Evolutionary conservation across 2,888 invertebrate species (phyloP), one percentile per base, ranked within the genome.

Genomic region (Rhodophaea formosa): DNA sequence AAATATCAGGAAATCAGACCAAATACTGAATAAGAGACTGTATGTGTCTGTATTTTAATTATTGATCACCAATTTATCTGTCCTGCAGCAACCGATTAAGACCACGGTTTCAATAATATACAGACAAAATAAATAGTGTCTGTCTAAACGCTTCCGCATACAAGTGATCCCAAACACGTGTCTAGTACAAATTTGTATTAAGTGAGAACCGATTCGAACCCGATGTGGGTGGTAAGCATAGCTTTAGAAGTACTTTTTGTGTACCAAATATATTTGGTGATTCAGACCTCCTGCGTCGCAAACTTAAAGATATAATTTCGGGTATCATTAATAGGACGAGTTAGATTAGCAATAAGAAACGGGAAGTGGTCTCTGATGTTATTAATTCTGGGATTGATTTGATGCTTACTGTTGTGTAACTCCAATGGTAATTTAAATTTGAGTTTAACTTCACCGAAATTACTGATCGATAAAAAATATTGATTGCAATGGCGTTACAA

Each of bases 221-320:
- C 83, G 59, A 75, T 75, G 87, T 88, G 88, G 86, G 88, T 86
- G 88, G 86, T 72, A 66, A 39, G 17, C 39, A 47, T 43, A 44
- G 32, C 53, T 15, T 45, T 7, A 64, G 65, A 54, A 58, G 66
- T 17, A 51, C 51, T 51, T 51, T 67, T 68, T 65, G 68, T 65
- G 62, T 60, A 84, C 81, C 78, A 75, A 72, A 67, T 65, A 60
- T 77, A 79, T 72, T 74, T 69, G 71, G 71, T 79, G 79, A 79
- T 69, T 80, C 75, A 80, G 82, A 81, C 86, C 88, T 84, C 88
- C 88, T 82, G 88, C 85, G 82, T 83, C 60, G 84, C 62, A 56
- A 62, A 62, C 67, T 70, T 71, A 65, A 64, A 66, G 63, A 65
- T 61, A 65, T 65, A 61, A 66, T 60, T 62, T 44, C 30, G 49